phyloP scores from a whole-genome alignment of 2,113 vertebrate species.

The Ictidomys tridecemlineatus region DNA sequence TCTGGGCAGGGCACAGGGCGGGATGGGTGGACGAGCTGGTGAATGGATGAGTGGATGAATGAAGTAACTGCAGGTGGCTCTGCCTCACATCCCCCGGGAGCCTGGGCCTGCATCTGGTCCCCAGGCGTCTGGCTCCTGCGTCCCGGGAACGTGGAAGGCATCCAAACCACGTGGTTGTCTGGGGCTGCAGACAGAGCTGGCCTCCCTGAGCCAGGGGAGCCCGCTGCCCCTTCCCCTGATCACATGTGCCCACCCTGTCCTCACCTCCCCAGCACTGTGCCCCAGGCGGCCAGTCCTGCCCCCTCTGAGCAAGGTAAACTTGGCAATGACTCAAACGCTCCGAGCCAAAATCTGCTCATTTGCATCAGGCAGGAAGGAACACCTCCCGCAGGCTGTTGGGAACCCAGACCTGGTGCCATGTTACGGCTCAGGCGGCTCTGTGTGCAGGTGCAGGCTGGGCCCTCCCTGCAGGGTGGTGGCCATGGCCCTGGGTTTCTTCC shows the following conservation, averaged over 20 bases:
- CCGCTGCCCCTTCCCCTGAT: not conserved
- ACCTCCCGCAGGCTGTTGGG: not conserved
- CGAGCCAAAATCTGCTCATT: not conserved
- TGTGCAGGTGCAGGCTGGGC: not conserved
- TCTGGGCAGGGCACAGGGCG: not conserved
- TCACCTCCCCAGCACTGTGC: not conserved
- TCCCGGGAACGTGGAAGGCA: not conserved
- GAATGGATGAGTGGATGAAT: not conserved
- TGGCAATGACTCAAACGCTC: not conserved
- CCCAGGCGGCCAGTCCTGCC: not conserved
- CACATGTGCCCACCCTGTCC: accelerated
- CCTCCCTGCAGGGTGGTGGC: not conserved
- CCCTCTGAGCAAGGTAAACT: accelerated
- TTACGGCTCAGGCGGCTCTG: not conserved
- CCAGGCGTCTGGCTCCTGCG: not conserved
- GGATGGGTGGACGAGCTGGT: not conserved
- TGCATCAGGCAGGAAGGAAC: not conserved
- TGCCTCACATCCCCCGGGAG: not conserved
- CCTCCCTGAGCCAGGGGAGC: no score
- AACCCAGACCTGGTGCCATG: no score
- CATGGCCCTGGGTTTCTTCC: no score
- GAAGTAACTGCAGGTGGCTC: not conserved
- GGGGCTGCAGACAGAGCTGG: not conserved
- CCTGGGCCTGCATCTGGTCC: not conserved
- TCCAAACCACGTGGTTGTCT: not conserved